phyloP scores from a whole-genome alignment of 2,888 invertebrate genomes.

The Galerucella calmariensis region DNA sequence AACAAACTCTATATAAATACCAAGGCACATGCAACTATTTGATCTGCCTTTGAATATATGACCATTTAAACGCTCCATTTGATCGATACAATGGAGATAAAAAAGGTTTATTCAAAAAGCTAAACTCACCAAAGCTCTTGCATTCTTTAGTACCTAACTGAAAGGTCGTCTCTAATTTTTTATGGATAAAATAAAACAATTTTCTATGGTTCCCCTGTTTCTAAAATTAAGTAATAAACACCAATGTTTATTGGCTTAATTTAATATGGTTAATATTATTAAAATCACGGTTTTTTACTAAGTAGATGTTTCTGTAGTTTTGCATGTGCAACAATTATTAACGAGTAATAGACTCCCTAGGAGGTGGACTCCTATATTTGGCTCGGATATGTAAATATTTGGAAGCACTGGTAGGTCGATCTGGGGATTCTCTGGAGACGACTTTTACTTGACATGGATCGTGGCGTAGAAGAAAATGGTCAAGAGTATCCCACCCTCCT shows the following conservation, averaged over 20 bases:
- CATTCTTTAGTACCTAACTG: too few relatives aligned
- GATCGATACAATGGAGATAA: too few relatives aligned
- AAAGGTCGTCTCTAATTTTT: too few relatives aligned
- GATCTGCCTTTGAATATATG: too few relatives aligned
- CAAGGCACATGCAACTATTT: too few relatives aligned
- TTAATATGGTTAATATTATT: neutral
- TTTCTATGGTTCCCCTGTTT: neutral
- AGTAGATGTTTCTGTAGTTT: neutral
- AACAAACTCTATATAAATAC: too few relatives aligned
- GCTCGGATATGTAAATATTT: conserved; percentile 77
- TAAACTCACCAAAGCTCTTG: too few relatives aligned
- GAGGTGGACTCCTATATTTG: conserved; percentile 78
- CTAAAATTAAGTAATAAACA: neutral
- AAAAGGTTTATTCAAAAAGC: too few relatives aligned
- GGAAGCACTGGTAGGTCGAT: conserved; percentile 57
- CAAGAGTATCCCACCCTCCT: conserved; percentile 90
- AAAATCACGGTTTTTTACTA: neutral
- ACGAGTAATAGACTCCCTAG: conserved; percentile 69
- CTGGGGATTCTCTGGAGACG: conserved; percentile 58
- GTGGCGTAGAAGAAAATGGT: conserved; percentile 89
- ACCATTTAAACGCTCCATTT: too few relatives aligned
- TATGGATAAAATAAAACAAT: neutral
- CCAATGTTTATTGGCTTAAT: neutral
- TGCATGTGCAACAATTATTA: conserved; percentile 35
- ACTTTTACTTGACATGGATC: conserved; percentile 83